Base-by-base conservation (phyloP, 2,888 invertebrate genomes). In the Linyphia triangularis region DNA sequence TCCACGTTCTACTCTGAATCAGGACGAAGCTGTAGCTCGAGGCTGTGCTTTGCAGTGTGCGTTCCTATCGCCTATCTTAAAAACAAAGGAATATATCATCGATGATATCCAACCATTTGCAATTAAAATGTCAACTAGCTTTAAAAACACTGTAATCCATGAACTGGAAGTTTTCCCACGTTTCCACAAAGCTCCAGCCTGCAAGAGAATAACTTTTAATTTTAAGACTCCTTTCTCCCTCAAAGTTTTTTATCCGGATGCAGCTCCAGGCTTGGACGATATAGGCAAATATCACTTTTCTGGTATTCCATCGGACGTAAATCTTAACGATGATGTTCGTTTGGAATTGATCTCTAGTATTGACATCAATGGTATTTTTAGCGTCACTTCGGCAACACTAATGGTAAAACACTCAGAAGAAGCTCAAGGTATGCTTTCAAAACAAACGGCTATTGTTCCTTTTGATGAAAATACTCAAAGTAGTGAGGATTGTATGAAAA, bases 41-140 rank as follows among this genome's bases (percentile, higher is more conserved):
- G 99, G 99, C 1, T 99, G 98, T 93, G 98, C 99, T 37, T 94
- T 99, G 84, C 94, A 94, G 92, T 99, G 99, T 93, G 99, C 99
- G n/a, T 98, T 99, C 94, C 94, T 99, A 92, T 98, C 98, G 81
- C 99, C 99, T 51, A 97, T 98, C 19, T 98, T 99, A 92, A 96
- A 98, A 92, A 99, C 99, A 89, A 95, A 98, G 84, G 99, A 99
- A 91, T 99, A 99, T 93, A 95, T 95, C 91, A 96, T 99, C 37
- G 96, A 96, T 37, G 99, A 99, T 93, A 96, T 96, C 90, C 98
- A 98, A 93, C 93, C 93, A 26, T 99, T 96, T 93, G 95, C 97
- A 5, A 96, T 90, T 16, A 95, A 96, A 91, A 94, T 97, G 4
- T 33, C 33, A 33, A 33, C 33, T 33, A 6, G 33, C 33, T 9